Conservation (phyloP, 2,888 invertebrate species). For the Dioctria rufipes region DNA sequence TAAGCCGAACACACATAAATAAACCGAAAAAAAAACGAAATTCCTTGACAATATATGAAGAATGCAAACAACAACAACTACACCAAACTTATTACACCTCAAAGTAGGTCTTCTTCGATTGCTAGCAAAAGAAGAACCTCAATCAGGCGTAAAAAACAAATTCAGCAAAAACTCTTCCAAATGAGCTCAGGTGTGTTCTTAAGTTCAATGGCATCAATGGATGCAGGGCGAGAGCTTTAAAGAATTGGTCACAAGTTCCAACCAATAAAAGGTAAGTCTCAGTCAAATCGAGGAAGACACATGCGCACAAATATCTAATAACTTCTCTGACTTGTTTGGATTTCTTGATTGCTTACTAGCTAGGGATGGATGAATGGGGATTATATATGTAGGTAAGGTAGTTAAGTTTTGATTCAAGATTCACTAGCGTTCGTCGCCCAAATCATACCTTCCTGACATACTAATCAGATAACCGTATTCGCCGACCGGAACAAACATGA, state of each 20-base stretch:
- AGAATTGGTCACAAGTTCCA: background rate
- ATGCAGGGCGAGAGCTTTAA: background rate
- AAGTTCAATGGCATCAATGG: constrained; percentile 47
- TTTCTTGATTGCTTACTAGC: too few species aligned
- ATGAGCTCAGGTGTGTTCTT: constrained; percentile 30
- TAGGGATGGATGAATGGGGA: background rate
- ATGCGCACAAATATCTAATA: constrained; percentile 27
- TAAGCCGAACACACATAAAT: background rate
- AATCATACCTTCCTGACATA: constrained; percentile 51
- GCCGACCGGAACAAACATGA: constrained; percentile 48
- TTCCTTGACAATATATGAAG: constrained; percentile 16
- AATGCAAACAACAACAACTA: constrained; percentile 6
- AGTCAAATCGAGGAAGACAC: background rate
- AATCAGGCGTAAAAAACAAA: constrained; percentile 23
- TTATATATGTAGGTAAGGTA: background rate
- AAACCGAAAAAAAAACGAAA: constrained; percentile 26
- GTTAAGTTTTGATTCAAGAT: constrained; percentile 3
- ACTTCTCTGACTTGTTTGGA: background rate
- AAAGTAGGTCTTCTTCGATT: constrained; percentile 29
- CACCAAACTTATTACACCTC: background rate
- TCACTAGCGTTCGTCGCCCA: constrained; percentile 22
- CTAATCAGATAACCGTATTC: constrained; percentile 54
- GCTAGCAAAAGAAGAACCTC: constrained; percentile 12
- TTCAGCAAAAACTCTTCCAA: constrained; percentile 35
- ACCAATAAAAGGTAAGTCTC: background rate